Percentiles rank a stretch among this genome's conserved stretches.
Conservation (phyloP, 92 coral and sea anemone species). For the Zoanthus sansibaricus region DNA sequence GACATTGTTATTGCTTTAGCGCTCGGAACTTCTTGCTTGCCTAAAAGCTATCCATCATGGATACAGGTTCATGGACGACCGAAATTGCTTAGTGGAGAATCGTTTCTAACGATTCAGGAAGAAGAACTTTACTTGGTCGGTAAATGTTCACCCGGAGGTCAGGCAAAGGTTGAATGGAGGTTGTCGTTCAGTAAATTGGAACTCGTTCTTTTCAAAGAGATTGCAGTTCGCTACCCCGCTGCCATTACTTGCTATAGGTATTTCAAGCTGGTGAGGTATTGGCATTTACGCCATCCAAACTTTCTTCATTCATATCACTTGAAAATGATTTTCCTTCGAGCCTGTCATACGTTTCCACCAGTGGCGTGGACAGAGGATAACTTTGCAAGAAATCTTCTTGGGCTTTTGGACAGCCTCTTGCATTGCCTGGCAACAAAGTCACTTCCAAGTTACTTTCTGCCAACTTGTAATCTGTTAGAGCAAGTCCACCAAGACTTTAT, state of each 20-base stretch:
- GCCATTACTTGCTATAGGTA: slow-evolving; percentile 17
- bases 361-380: slow-evolving; percentile 16
- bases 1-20: slow-evolving; percentile 55
- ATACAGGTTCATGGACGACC: slow-evolving; percentile 30
- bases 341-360: background rate
- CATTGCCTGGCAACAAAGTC: slow-evolving; percentile 23
- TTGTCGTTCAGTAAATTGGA: slow-evolving; percentile 30
- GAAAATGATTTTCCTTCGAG: slow-evolving; percentile 33
- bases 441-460: slow-evolving; percentile 18
- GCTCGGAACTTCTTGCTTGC: slow-evolving; percentile 14
- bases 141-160: slow-evolving; percentile 53
- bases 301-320: slow-evolving; percentile 27
- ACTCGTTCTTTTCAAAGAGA: slow-evolving; percentile 20
- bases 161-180: slow-evolving; percentile 43
- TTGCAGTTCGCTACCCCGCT: background rate
- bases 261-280: slow-evolving; percentile 16
- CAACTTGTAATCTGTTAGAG: slow-evolving; percentile 18
- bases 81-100: slow-evolving; percentile 38
- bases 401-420: slow-evolving; percentile 26
- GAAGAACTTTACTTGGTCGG: slow-evolving; percentile 1
- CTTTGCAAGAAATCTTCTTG: slow-evolving; percentile 22
- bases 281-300: slow-evolving; percentile 23
- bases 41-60: slow-evolving; percentile 37
- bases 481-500: slow-evolving; percentile 49
- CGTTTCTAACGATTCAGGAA: background rate